Percentiles rank a stretch among this genome's conserved stretches.
phyloP scores from a whole-genome alignment of 2,113 vertebrate genomes.

The Oriolus oriolus region DNA sequence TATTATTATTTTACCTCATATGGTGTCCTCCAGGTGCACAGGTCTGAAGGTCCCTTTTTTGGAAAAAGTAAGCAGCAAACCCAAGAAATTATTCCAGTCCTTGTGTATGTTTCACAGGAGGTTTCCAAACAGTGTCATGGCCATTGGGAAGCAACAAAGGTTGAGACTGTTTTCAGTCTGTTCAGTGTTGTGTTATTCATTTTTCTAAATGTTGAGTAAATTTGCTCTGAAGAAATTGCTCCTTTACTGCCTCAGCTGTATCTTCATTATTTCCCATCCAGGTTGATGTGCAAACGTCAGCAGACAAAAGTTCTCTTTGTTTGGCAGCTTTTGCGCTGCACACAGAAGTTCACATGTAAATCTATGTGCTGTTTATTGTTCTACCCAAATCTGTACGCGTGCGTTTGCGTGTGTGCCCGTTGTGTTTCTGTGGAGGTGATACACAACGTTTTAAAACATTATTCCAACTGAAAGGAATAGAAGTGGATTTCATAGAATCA shows the following conservation, averaged over 20 bases:
- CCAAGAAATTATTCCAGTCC: background rate
- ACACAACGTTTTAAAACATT: background rate
- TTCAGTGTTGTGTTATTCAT: background rate
- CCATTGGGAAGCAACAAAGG: background rate
- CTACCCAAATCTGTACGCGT: background rate
- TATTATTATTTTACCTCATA: background rate
- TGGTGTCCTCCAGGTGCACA: background rate
- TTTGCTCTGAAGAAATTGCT: background rate
- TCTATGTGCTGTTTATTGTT: background rate
- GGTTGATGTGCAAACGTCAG: background rate
- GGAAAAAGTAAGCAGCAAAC: background rate
- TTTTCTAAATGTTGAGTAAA: slow-evolving; percentile 25
- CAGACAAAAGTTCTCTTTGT: background rate
- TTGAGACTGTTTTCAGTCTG: slow-evolving; percentile 4
- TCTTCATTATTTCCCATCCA: background rate
- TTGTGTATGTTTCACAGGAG: background rate
- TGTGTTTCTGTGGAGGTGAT: background rate
- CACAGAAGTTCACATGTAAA: background rate
- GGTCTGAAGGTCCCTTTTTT: background rate
- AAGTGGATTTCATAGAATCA: background rate
- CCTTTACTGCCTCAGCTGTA: background rate
- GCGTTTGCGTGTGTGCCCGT: background rate
- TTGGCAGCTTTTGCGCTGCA: background rate
- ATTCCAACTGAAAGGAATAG: background rate
- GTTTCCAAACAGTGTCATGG: slow-evolving; percentile 30